A percentile compares a stretch with the other conserved stretches of the same genome.
Evolutionary conservation across 2,797 vertebrate species (phyloP).

Genomic region (Bradypodion pumilum): DNA sequence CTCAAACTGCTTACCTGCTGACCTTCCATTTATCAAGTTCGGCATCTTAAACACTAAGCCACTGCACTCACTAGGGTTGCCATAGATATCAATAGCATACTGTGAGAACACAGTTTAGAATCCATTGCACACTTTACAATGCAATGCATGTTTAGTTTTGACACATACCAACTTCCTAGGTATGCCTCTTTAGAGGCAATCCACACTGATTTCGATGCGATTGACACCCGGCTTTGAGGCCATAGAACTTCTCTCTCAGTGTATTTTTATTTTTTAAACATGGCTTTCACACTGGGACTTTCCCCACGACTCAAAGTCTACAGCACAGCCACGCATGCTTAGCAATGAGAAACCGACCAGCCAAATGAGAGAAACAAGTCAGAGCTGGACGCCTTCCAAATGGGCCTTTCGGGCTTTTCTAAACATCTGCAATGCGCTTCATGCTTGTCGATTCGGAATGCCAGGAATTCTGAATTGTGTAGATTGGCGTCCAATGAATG

Average conservation of each 20-base stretch:
- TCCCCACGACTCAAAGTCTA: neutral
- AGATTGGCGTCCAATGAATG: neutral
- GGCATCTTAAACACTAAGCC: too few species aligned
- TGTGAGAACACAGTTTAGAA: too few species aligned
- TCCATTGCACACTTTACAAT: too few species aligned
- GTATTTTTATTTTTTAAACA: neutral
- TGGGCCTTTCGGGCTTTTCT: neutral
- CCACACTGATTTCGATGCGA: neutral
- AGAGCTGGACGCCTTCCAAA: neutral
- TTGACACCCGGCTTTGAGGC: neutral
- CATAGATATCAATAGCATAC: too few species aligned
- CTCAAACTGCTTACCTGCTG: too few species aligned
- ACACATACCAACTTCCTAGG: too few species aligned
- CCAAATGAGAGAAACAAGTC: neutral
- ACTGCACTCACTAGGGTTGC: too few species aligned
- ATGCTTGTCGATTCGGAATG: constrained; percentile 8
- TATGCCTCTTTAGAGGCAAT: neutral
- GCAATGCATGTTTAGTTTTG: too few species aligned
- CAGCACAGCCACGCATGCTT: neutral
- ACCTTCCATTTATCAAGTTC: too few species aligned
- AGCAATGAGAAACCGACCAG: neutral
- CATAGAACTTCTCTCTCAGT: too few species aligned
- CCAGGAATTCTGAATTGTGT: neutral
- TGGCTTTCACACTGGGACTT: neutral
- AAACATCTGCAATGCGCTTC: constrained; percentile 23